A percentile compares a stretch with the other conserved stretches of the same genome.
Conservation (phyloP, 2,797 vertebrate genomes). For the Distichodus sexfasciatus region DNA sequence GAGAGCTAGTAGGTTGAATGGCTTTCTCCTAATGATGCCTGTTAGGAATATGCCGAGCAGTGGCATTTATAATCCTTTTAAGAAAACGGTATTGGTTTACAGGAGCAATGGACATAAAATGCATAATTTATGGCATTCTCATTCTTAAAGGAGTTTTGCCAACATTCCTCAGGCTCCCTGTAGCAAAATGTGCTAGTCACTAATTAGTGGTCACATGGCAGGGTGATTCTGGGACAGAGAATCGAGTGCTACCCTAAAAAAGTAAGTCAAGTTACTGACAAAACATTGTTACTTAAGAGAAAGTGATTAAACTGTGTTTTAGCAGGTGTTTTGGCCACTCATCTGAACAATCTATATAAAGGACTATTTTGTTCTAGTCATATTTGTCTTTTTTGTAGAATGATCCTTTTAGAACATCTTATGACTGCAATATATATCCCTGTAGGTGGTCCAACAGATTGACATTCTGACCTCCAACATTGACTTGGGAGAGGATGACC, state of each 20-base stretch:
- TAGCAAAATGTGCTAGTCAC: background rate
- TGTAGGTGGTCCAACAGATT: constrained; percentile 81
- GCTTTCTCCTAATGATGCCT: constrained; percentile 1
- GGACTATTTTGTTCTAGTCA: too few species aligned
- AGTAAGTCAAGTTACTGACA: background rate
- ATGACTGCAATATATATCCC: constrained; percentile 34
- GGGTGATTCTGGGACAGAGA: background rate
- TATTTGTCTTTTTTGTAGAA: background rate
- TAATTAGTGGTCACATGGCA: background rate
- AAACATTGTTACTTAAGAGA: background rate
- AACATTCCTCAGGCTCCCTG: background rate
- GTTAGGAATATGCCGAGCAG: background rate
- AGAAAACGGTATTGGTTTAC: background rate
- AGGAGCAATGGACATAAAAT: background rate
- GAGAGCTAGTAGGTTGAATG: constrained; percentile 7
- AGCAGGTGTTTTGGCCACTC: background rate
- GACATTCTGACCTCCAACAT: constrained; percentile 77
- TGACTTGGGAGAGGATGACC: constrained; percentile 63
- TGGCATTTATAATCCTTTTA: background rate
- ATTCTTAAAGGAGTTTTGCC: background rate
- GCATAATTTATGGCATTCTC: background rate
- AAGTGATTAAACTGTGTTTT: too few species aligned
- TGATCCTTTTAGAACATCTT: background rate
- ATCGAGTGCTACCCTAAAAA: background rate
- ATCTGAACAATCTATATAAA: too few species aligned